Percentiles rank a stretch among this genome's conserved stretches.
Evolutionary conservation across 2,113 vertebrate species (phyloP).

Genomic region (Anarrhichthys ocellatus): DNA sequence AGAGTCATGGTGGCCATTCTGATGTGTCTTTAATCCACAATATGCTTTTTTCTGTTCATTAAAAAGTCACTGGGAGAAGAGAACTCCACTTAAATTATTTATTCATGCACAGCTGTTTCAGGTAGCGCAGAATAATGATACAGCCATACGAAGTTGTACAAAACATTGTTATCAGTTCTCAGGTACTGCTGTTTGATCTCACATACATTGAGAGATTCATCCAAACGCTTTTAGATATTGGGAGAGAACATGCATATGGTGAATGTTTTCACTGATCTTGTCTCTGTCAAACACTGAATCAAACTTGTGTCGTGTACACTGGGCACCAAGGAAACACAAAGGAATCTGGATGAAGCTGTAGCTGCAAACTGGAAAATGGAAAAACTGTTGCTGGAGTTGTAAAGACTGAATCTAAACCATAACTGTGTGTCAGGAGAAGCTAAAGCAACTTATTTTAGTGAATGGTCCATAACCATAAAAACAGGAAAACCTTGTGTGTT

Average conservation of each 20-base stretch:
- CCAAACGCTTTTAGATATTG: too few species aligned
- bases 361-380: neutral
- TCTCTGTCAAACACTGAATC: neutral
- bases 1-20: neutral
- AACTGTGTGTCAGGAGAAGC: neutral
- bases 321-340: neutral
- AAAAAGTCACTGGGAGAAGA: neutral
- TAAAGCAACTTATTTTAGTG: neutral
- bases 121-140: neutral
- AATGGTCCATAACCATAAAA: neutral
- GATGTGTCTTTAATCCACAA: neutral
- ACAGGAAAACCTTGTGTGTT: neutral
- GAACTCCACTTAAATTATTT: neutral
- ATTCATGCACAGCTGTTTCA: neutral
- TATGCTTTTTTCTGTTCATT: neutral
- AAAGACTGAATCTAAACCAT: neutral
- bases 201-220: neutral
- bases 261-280: neutral
- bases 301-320: neutral
- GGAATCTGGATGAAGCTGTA: neutral
- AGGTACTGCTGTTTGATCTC: neutral
- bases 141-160: neutral
- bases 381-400: constrained; percentile 11
- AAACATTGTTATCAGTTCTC: neutral
- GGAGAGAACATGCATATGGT: neutral